Base-by-base conservation (phyloP, 2,888 invertebrate species). In the Cephalotes varians region DNA sequence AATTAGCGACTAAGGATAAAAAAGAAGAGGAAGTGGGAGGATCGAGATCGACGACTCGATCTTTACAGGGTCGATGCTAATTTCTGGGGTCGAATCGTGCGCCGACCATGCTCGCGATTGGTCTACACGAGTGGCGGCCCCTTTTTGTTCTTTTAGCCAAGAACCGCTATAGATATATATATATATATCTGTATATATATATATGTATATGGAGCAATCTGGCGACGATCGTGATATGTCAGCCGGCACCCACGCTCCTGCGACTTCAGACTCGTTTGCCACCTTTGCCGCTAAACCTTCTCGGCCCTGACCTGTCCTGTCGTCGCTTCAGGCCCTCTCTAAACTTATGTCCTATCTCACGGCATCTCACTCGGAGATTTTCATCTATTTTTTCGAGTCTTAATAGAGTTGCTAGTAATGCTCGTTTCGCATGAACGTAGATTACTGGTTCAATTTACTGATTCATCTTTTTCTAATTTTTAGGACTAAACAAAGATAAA, bases 211-310 rank as follows among this genome's bases (percentile, higher is more conserved):
- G 82, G 90, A 87, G 88, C 90, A 90, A 86, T 85, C 88, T 85
- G 88, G 84, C 91, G 88, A 88, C 91, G 90, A 91, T 91, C 91
- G 91, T 91, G 91, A 91, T 91, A 91, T 91, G 91, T 88, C 91
- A 91, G 87, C 84, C 87, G 83, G 90, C 86, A 84, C 92, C 91
- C 91, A 91, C 91, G 91, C 91, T 91, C 91, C 87, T 89, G 85
- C 64, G 84, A 82, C 87, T 88, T 82, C 34, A 85, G 85, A 84
- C 85, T 82, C 83, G 86, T 71, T 85, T 87, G 82, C 90, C 88
- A 90, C 89, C 87, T 86, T 86, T 54, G 86, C 86, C 60, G 74
- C 40, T 79, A 82, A 82, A 76, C 76, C 80, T 88, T 87, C 76
- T 65, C 74, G 85, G 81, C 90, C 89, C 88, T 89, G 89, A 89